Percentiles rank a stretch among this genome's conserved stretches.
Evolutionary conservation across 2,888 invertebrate genomes (phyloP).

Genomic region (Thymelicus sylvestris): DNA sequence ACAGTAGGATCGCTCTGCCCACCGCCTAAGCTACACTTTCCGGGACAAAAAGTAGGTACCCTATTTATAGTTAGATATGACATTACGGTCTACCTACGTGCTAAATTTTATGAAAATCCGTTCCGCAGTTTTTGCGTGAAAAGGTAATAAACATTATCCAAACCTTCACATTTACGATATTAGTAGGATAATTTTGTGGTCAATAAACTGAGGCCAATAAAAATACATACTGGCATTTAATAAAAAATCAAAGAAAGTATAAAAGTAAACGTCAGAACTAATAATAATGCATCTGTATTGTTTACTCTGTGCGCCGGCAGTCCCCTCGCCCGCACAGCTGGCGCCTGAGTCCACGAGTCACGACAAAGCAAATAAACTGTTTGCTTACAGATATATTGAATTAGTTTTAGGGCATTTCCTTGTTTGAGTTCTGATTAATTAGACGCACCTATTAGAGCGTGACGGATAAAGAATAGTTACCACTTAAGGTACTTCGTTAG

Average conservation of each 20-base stretch:
- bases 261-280: background rate
- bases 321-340: constrained; percentile 66
- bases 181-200: too few relatives aligned
- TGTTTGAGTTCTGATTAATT: constrained; percentile 47
- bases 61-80: too few relatives aligned
- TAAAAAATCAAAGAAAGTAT: background rate
- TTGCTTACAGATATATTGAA: constrained; percentile 56
- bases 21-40: too few relatives aligned
- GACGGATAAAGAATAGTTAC: constrained; percentile 9
- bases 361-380: constrained; percentile 60
- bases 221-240: too few relatives aligned
- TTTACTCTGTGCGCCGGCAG: background rate
- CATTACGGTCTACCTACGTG: too few relatives aligned
- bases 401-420: constrained; percentile 45
- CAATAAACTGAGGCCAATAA: too few relatives aligned
- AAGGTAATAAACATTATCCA: too few relatives aligned
- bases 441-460: constrained; percentile 13
- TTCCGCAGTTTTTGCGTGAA: too few relatives aligned
- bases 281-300: constrained; percentile 17
- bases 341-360: constrained; percentile 55
- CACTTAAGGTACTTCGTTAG: background rate
- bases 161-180: too few relatives aligned
- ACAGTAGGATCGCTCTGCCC: too few relatives aligned
- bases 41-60: too few relatives aligned
- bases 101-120: too few relatives aligned